phyloP scores from a whole-genome alignment of 2,888 invertebrate genomes.

The Leucoptera coffeella region DNA sequence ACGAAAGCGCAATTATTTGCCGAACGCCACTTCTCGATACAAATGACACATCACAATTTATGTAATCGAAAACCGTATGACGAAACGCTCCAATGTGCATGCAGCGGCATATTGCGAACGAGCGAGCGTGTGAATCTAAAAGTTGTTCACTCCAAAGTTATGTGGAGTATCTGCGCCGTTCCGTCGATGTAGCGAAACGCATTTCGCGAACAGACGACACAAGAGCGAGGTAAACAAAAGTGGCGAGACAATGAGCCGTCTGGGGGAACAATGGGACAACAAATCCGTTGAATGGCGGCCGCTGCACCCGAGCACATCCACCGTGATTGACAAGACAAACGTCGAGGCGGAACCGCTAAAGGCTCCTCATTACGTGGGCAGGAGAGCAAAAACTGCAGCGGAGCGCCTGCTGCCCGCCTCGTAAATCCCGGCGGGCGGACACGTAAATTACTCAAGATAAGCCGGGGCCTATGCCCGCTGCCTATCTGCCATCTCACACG shows the following conservation, averaged over 20 bases:
- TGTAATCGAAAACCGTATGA: too few relatives aligned
- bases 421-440: slow-evolving; percentile 19
- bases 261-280: slow-evolving; percentile 37
- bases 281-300: slow-evolving; percentile 36
- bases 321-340: slow-evolving; percentile 45
- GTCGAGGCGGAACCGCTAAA: slow-evolving; percentile 21
- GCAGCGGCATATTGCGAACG: too few relatives aligned
- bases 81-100: too few relatives aligned
- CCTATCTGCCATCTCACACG: slow-evolving; percentile 7
- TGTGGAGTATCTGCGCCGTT: neutral
- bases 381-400: slow-evolving; percentile 20
- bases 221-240: slow-evolving; percentile 40
- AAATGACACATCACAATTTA: too few relatives aligned
- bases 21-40: too few relatives aligned
- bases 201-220: slow-evolving; percentile 12
- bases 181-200: neutral
- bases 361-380: slow-evolving; percentile 32
- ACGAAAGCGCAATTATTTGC: too few relatives aligned
- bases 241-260: slow-evolving; percentile 36
- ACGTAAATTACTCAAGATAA: slow-evolving; percentile 35
- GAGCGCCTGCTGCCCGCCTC: slow-evolving; percentile 11
- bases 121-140: too few relatives aligned
- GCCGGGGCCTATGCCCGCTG: too few relatives aligned
- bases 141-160: too few relatives aligned
- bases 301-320: slow-evolving; percentile 17